Evolutionary conservation across 2,113 vertebrate genomes (phyloP).

Genomic region (Argyrosomus japonicus): DNA sequence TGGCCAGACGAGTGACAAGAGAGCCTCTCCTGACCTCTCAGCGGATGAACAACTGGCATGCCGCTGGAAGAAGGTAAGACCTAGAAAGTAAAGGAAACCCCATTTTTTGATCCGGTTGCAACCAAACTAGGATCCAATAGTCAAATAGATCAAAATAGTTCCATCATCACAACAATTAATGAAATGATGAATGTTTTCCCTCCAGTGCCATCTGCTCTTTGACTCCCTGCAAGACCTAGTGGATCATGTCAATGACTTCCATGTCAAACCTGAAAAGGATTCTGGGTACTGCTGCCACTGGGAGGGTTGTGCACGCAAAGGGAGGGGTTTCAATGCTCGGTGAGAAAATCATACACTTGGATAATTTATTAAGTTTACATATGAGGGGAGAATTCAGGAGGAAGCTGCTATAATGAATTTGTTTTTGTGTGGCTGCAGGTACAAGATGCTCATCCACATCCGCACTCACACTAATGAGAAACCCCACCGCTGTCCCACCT

Average conservation of each 20-base stretch:
- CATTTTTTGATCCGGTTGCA: neutral
- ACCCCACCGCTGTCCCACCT: constrained; percentile 96
- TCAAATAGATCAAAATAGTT: neutral
- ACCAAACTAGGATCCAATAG: neutral
- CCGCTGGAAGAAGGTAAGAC: constrained; percentile 92
- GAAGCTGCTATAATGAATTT: neutral
- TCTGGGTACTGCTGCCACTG: constrained; percentile 98
- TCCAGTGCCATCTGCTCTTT: constrained; percentile 94
- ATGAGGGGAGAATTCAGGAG: neutral
- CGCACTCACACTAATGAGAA: constrained; percentile 98
- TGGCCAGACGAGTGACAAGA: constrained; percentile 88
- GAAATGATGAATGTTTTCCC: neutral
- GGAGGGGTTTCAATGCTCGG: constrained; percentile 97
- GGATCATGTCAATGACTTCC: constrained; percentile 97
- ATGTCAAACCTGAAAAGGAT: constrained; percentile 96
- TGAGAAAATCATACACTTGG: constrained; percentile 61
- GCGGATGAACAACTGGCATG: constrained; percentile 94
- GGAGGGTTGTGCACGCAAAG: constrained; percentile 97
- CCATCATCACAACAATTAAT: neutral
- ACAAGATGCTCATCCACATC: constrained; percentile 99
- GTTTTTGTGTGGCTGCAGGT: constrained; percentile 83
- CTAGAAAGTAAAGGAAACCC: neutral
- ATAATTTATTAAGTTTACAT: neutral
- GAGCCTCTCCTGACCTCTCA: constrained; percentile 90
- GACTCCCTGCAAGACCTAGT: constrained; percentile 97